Percentiles rank a stretch among this genome's conserved stretches.
Evolutionary conservation across 2,888 invertebrate genomes (phyloP).

Genomic region (Platynereis dumerilii): DNA sequence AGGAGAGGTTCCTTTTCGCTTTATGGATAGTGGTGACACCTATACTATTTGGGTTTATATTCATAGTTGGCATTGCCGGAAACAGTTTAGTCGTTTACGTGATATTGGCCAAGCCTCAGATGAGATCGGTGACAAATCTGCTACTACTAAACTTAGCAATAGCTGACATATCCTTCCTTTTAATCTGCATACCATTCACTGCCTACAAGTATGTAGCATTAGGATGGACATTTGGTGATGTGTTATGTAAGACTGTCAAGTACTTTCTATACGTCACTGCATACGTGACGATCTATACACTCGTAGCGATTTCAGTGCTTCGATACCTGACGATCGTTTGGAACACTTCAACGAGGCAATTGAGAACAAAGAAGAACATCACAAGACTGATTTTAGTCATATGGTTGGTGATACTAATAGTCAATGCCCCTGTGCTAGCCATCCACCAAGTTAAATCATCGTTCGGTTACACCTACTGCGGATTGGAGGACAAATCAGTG

Average conservation of each 20-base stretch:
- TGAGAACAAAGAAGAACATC: conserved; percentile 27
- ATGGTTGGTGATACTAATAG: conserved; percentile 27
- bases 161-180: conserved; percentile 40
- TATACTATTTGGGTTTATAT: conserved; percentile 30
- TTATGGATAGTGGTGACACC: conserved; percentile 24
- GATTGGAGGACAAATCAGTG: conserved; percentile 13
- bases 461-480: conserved; percentile 16
- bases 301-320: conserved; percentile 37
- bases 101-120: conserved; percentile 30
- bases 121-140: conserved; percentile 34
- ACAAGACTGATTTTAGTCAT: conserved; percentile 28
- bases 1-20: conserved; percentile 13
- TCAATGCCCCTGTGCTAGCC: conserved; percentile 25
- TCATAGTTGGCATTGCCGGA: conserved; percentile 32
- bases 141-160: conserved; percentile 38
- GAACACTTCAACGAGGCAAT: neutral
- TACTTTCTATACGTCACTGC: conserved; percentile 37
- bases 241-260: conserved; percentile 33
- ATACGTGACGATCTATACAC: conserved; percentile 38
- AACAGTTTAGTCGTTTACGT: conserved; percentile 39
- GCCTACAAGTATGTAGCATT: conserved; percentile 30
- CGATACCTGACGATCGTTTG: conserved; percentile 36
- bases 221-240: conserved; percentile 27
- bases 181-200: conserved; percentile 38
- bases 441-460: conserved; percentile 24